Evolutionary conservation across 2,797 vertebrate genomes (phyloP).

Genomic region (Aplochiton taeniatus): DNA sequence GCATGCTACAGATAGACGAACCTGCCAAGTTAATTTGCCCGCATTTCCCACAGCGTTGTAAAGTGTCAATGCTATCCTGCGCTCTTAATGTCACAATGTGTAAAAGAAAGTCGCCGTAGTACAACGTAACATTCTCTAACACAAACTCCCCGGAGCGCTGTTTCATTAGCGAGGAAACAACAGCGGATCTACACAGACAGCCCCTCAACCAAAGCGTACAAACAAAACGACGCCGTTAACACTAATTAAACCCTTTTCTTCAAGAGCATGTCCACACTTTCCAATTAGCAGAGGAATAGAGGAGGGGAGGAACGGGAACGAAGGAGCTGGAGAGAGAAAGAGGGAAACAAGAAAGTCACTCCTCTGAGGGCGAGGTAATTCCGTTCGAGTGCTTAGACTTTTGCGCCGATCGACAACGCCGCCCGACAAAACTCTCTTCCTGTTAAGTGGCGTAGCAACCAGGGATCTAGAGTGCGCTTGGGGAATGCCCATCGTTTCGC

Average conservation of each 20-base stretch:
- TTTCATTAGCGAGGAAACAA: no score
- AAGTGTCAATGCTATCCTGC: no score
- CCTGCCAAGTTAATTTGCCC: no score
- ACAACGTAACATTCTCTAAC: no score
- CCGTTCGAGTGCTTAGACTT: constrained; percentile 2
- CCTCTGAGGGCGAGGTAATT: constrained; percentile 7
- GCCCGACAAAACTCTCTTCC: constrained; percentile 1
- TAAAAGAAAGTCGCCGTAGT: no score
- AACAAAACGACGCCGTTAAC: constrained; percentile 14
- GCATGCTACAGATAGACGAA: no score
- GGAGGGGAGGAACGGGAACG: neutral
- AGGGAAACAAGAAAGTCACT: neutral
- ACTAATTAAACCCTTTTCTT: constrained; percentile 19
- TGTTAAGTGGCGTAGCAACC: neutral
- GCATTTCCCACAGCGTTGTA: no score
- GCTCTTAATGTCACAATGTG: no score
- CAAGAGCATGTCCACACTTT: constrained; percentile 3
- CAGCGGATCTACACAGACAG: neutral
- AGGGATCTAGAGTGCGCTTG: neutral
- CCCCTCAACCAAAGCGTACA: constrained; percentile 6
- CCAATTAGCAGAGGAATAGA: neutral
- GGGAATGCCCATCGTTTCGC: neutral
- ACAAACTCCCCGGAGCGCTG: no score
- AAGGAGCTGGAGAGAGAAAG: neutral
- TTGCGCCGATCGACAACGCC: neutral